Evolutionary conservation across 2,113 vertebrate genomes (phyloP), one percentile per base, ranked within the genome.

Genomic region (Eira barbara): DNA sequence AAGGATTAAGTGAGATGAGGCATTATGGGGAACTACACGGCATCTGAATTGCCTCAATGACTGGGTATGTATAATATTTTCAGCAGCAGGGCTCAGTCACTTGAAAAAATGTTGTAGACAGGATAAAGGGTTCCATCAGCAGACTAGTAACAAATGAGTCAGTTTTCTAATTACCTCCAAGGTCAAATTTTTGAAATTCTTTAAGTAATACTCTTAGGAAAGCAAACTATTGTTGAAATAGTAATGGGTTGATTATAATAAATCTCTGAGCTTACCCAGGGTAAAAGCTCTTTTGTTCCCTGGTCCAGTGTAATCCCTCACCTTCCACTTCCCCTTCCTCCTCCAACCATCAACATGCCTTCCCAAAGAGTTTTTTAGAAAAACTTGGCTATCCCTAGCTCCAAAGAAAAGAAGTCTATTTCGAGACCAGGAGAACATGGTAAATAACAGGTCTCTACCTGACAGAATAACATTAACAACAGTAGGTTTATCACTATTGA

Each of bases 201-300:
- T 95, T 88, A 21, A 93, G 61, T 73, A 89, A 94, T 85, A 61
- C 39, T 91, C 65, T 78, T 86, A 67, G 42, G 63, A 95, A 91
- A 95, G 39, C 12, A 95, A 84, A 81, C 87, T n/a, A 76, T 42
- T 94, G 11, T 69, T 95, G 59, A 93, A 93, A 93, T 91, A 86
- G 15, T 89, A 63, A 57, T 87, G 42, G 42, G 23, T n/a, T 69
- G 52, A 57, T 92, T 84, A 78, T 89, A 42, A 63, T 86, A 88
- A 93, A 45, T 76, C 42, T 95, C 57, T 83, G 8, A 31, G 3
- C 14, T 81, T 76, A 55, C 6, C 69, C 12, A 89, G 27, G 10
- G 49, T 91, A 57, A 93, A 88, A 61, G 4, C 25, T 69, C 78
- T 88, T 95, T 69, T 69, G 85, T 91, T 92, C 12, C 31, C 34